phyloP scores from a whole-genome alignment of 2,113 vertebrate species.

The Sinocyclocheilus maitianheensis region DNA sequence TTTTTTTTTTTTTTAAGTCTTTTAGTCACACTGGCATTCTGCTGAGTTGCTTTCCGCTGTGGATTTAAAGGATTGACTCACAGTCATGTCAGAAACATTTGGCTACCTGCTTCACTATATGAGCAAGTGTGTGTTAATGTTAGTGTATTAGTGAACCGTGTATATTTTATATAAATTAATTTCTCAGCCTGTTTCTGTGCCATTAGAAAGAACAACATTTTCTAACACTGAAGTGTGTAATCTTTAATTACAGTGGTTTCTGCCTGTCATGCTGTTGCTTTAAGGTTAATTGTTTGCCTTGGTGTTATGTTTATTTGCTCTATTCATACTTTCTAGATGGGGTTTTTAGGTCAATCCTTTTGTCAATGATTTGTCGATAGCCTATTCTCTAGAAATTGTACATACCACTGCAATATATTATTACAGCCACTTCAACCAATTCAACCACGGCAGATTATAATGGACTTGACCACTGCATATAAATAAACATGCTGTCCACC shows the following conservation, averaged over 20 bases:
- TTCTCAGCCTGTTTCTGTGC: not conserved
- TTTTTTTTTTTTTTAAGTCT: not conserved
- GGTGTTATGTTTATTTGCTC: not conserved
- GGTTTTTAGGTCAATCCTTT: not conserved
- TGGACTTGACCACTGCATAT: not conserved
- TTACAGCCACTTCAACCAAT: not conserved
- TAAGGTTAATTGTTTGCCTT: not conserved
- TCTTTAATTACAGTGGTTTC: not conserved
- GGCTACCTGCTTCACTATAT: not conserved
- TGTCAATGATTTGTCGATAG: not conserved
- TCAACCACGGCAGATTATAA: not conserved
- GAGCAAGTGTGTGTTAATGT: not conserved
- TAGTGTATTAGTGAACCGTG: not conserved
- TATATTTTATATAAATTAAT: not conserved
- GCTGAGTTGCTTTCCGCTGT: not conserved
- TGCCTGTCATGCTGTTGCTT: not conserved
- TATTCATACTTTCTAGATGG: not conserved
- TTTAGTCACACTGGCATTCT: not conserved
- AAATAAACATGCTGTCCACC: not conserved
- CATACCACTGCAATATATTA: not conserved
- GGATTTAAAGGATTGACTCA: conserved; percentile 13
- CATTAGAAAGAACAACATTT: not conserved
- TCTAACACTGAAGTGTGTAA: not conserved
- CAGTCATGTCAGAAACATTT: not conserved
- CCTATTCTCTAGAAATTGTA: not conserved